These are phyloP conservation scores for Brachionus angularis DNA, from an alignment of 1,140 invertebrate species.

Conservation along the genomic window DNA sequence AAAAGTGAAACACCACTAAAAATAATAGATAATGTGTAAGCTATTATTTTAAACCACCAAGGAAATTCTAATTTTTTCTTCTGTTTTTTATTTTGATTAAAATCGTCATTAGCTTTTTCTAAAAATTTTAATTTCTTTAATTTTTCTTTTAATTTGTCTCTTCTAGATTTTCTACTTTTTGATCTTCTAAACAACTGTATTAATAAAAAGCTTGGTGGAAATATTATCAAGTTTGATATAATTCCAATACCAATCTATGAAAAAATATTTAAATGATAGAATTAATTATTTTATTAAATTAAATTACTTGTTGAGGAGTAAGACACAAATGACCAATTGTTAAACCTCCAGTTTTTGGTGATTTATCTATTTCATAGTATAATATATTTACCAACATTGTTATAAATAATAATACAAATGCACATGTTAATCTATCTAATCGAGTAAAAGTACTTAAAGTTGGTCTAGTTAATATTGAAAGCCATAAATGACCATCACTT, in stretches of 20 bases:
- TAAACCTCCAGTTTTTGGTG: conserved; percentile 47
- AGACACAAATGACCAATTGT: conserved; percentile 48
- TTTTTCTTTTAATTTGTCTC: not conserved
- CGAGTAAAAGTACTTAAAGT: conserved; percentile 61
- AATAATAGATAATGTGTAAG: conserved; percentile 59
- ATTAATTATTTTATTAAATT: conserved; percentile 61
- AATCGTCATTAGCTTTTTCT: conserved; percentile 43
- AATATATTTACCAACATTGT: conserved; percentile 60
- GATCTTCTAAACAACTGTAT: conserved; percentile 36
- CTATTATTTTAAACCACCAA: conserved; percentile 60
- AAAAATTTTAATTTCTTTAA: conserved; percentile 26
- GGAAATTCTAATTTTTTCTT: conserved; percentile 53
- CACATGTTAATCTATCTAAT: conserved; percentile 61
- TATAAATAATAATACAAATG: conserved; percentile 60
- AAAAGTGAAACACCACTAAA: conserved; percentile 56
- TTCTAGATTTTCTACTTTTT: not conserved
- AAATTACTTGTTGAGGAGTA: conserved; percentile 48
- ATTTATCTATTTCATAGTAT: conserved; percentile 55
- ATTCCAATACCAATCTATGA: conserved; percentile 43
- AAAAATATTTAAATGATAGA: conserved; percentile 60
- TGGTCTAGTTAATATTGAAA: conserved; percentile 62
- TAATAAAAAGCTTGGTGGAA: conserved; percentile 10
- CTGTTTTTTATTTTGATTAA: not conserved
- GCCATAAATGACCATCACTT: conserved; percentile 63
- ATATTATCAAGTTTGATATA: conserved; percentile 9